Percentiles rank a stretch among this genome's conserved stretches.
Evolutionary conservation across 2,797 vertebrate species (phyloP).

Genomic region (Arrhamphus sclerolepis): DNA sequence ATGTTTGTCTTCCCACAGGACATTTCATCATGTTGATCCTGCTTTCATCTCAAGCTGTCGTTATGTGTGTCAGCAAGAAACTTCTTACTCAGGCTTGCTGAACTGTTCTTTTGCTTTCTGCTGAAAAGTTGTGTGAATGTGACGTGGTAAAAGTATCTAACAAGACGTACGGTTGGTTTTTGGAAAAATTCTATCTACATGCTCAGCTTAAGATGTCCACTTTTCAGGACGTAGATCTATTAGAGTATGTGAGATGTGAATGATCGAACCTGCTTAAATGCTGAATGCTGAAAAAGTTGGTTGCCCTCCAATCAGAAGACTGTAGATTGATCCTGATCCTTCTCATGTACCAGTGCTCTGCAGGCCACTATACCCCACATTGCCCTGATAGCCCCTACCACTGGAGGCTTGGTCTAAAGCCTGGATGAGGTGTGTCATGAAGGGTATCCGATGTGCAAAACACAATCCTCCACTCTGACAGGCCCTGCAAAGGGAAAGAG

Average conservation of each 20-base stretch:
- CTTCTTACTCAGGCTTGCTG: conserved; percentile 21
- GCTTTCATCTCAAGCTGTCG: neutral
- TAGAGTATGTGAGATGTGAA: neutral
- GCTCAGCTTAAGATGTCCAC: neutral
- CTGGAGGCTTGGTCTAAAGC: neutral
- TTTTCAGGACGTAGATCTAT: neutral
- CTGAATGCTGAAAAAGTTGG: neutral
- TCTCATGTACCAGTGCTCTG: neutral
- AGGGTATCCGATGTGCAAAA: no score
- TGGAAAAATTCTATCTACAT: conserved; percentile 12
- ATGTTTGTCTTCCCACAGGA: conserved; percentile 5
- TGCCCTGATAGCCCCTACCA: neutral
- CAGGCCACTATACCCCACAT: neutral
- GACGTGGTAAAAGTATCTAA: conserved; percentile 40
- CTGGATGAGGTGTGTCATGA: no score
- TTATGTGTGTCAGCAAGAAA: neutral
- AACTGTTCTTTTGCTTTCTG: conserved; percentile 13
- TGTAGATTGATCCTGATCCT: no score
- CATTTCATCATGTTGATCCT: conserved; percentile 35
- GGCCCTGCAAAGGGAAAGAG: no score
- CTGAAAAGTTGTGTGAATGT: conserved; percentile 13
- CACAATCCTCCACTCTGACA: no score
- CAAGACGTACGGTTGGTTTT: conserved; percentile 24
- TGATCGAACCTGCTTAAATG: neutral
- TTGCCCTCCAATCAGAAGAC: no score